These are phyloP conservation scores for Pristis pectinata DNA, from an alignment of 2,797 vertebrate species.

Conservation along the genomic window DNA sequence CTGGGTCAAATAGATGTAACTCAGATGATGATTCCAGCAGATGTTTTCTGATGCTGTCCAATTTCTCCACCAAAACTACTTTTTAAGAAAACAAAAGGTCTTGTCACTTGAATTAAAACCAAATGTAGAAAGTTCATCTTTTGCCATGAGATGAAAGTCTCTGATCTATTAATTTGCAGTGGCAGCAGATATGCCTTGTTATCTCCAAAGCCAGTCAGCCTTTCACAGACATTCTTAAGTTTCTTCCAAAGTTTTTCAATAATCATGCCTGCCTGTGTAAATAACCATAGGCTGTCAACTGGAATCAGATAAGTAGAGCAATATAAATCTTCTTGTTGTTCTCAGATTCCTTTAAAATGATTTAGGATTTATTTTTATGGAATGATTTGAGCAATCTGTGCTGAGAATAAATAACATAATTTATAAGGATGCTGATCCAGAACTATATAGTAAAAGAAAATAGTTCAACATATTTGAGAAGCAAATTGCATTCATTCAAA, in stretches of 20 bases:
- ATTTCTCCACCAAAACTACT: not conserved
- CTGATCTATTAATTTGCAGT: constrained; percentile 16
- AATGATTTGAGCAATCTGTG: not conserved
- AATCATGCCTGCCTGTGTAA: constrained; percentile 26
- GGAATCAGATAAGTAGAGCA: not conserved
- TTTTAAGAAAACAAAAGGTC: not conserved
- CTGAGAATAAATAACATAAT: not conserved
- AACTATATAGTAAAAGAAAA: not conserved
- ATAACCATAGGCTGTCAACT: constrained; percentile 6
- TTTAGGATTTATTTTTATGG: not conserved
- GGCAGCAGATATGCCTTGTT: constrained; percentile 1
- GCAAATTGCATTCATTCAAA: not conserved
- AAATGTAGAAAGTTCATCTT: not conserved
- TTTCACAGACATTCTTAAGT: constrained; percentile 1
- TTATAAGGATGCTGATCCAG: not conserved
- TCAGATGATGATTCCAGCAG: no score
- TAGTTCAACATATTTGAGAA: not conserved
- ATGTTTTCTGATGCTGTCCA: no score
- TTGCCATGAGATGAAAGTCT: constrained; percentile 13
- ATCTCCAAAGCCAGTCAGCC: constrained; percentile 15
- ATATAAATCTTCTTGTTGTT: not conserved
- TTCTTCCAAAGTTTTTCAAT: constrained; percentile 26
- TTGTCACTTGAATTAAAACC: constrained; percentile 27
- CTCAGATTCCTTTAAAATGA: constrained; percentile 4
- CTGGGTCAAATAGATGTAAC: no score